phyloP scores from a whole-genome alignment of 2,797 vertebrate species.

The Syncerus caffer region DNA sequence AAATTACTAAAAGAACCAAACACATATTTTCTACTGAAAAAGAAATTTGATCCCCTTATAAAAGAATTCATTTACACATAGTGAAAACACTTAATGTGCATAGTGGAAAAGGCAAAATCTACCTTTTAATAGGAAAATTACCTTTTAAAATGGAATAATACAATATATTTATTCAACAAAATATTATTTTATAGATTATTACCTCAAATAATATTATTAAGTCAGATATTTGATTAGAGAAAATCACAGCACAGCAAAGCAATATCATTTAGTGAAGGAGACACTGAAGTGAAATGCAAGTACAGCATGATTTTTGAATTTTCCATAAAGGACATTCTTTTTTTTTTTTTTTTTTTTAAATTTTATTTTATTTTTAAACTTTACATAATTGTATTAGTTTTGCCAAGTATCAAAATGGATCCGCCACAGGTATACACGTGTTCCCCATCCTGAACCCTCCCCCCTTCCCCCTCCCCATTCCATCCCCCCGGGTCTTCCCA shows the following conservation, averaged over 20 bases:
- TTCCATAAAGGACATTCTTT: background rate
- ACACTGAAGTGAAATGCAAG: background rate
- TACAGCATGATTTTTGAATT: background rate
- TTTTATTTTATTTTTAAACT: too few relatives aligned
- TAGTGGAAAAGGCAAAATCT: background rate
- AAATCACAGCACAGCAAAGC: background rate
- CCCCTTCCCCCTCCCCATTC: too few relatives aligned
- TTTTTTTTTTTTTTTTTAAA: too few relatives aligned
- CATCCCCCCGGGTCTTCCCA: too few relatives aligned
- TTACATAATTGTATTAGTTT: too few relatives aligned
- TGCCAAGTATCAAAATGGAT: too few relatives aligned
- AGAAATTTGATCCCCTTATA: background rate
- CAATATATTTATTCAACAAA: background rate
- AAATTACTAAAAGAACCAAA: background rate
- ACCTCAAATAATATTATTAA: background rate
- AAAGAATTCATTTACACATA: background rate
- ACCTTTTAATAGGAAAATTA: background rate
- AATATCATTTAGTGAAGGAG: background rate
- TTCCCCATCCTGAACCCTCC: too few relatives aligned
- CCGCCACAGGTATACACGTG: too few relatives aligned
- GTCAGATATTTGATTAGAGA: background rate
- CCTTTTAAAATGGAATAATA: background rate
- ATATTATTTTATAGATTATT: background rate
- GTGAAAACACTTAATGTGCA: background rate
- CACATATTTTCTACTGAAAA: background rate